A percentile compares a stretch with the other conserved stretches of the same genome.
These are phyloP conservation scores for Drosophila orosa DNA, from an alignment of 1,140 invertebrate species.

Conservation along the genomic window DNA sequence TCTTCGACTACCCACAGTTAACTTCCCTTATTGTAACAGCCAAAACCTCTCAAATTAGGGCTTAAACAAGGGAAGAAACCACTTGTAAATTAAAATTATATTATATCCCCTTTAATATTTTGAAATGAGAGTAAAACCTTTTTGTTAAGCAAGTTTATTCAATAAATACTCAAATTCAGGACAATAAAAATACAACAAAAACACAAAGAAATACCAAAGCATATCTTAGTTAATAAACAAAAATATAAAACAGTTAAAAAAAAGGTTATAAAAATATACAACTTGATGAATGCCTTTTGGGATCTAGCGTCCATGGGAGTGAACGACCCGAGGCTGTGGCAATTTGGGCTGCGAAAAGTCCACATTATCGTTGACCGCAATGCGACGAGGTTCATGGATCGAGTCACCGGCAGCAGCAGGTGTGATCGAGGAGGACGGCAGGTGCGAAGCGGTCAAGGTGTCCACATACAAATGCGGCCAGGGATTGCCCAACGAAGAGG, in stretches of 20 bases:
- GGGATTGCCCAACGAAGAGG: constrained; percentile 11
- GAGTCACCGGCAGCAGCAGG: background rate
- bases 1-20: no score
- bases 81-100: background rate
- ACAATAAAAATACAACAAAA: constrained; percentile 1
- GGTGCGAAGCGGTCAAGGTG: constrained; percentile 20
- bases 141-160: background rate
- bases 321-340: constrained; percentile 7
- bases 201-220: no score
- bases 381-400: constrained; percentile 13
- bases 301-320: constrained; percentile 48
- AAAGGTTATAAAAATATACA: background rate
- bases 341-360: constrained; percentile 47
- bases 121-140: background rate
- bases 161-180: background rate
- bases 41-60: no score
- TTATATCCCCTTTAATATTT: background rate
- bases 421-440: constrained; percentile 25
- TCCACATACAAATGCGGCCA: constrained; percentile 49
- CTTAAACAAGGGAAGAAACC: no score
- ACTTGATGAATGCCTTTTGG: background rate
- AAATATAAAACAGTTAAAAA: background rate
- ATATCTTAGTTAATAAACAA: constrained; percentile 2
- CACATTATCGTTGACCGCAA: constrained; percentile 53
- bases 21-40: no score